Percentiles rank a stretch among this genome's conserved stretches.
Conservation (phyloP, 2,888 invertebrate species). For the Dendrolimus houi region DNA sequence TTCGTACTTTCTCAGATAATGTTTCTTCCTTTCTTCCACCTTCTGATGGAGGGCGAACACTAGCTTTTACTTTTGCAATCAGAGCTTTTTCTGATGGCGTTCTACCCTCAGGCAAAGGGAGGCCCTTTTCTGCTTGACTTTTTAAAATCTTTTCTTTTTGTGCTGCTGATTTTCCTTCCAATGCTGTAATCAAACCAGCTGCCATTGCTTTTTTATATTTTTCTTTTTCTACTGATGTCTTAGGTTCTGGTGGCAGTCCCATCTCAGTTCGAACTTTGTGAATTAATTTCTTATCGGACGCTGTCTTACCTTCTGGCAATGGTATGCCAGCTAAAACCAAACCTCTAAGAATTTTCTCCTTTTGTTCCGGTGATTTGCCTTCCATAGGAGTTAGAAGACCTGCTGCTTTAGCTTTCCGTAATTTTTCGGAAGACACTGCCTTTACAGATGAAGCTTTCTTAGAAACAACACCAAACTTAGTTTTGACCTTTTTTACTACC, state of each 20-base stretch:
- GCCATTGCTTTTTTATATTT: conserved; percentile 19
- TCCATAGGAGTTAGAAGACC: conserved; percentile 25
- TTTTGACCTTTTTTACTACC: conserved; percentile 13
- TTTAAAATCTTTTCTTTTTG: conserved; percentile 23
- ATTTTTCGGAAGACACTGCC: conserved; percentile 14
- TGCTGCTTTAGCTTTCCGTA: conserved; percentile 16
- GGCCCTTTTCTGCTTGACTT: conserved; percentile 15
- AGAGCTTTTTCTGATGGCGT: conserved; percentile 21
- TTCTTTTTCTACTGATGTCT: conserved; percentile 16
- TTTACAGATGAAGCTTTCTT: conserved; percentile 7
- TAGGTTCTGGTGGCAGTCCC: conserved; percentile 26
- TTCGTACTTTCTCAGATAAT: conserved; percentile 10
- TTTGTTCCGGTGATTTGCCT: conserved; percentile 20
- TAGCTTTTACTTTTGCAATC: conserved; percentile 14
- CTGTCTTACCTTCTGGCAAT: conserved; percentile 17
- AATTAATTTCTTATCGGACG: conserved; percentile 14
- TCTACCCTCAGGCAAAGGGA: conserved; percentile 25
- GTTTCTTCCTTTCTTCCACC: too few species aligned
- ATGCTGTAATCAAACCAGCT: conserved; percentile 19
- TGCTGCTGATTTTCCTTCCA: conserved; percentile 21
- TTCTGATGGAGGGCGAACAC: too few species aligned
- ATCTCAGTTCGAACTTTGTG: conserved; percentile 21
- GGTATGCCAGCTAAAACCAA: conserved; percentile 17
- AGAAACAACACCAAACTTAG: conserved; percentile 1
- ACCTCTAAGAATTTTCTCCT: conserved; percentile 23